These are phyloP conservation scores for Phoebastria nigripes DNA, from an alignment of 2,797 vertebrate species.

Conservation along the genomic window DNA sequence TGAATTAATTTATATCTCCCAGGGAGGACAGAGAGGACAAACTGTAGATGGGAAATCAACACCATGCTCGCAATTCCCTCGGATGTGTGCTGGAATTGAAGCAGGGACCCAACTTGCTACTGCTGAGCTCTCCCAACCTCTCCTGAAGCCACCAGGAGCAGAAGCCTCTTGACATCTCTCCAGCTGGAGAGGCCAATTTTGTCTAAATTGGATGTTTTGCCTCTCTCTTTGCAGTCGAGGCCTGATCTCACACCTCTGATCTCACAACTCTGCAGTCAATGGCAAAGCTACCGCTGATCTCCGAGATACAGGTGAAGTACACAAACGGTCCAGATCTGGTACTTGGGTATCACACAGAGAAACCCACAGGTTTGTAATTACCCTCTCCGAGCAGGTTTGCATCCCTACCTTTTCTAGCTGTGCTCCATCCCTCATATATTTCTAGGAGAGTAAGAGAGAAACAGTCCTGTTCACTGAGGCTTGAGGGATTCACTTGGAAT, in stretches of 20 bases:
- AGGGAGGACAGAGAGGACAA: background rate
- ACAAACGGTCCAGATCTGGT: background rate
- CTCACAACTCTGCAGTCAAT: background rate
- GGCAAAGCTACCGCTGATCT: background rate
- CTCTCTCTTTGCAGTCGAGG: background rate
- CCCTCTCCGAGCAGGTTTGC: background rate
- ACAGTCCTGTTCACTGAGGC: background rate
- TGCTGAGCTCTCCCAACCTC: background rate
- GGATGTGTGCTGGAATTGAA: background rate
- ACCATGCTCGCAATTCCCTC: background rate
- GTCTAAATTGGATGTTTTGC: background rate
- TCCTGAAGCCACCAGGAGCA: background rate
- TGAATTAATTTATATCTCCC: background rate
- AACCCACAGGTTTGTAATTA: background rate
- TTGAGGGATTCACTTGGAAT: background rate
- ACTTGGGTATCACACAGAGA: background rate
- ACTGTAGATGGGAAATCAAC: background rate
- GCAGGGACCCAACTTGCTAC: background rate
- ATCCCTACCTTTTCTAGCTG: background rate
- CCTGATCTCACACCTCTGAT: background rate
- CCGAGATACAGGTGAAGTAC: rapidly evolving
- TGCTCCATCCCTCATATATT: background rate
- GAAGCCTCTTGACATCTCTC: background rate
- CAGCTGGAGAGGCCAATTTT: background rate
- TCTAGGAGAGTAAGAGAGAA: background rate